A percentile compares a stretch with the other conserved stretches of the same genome.
Evolutionary conservation across 2,888 invertebrate genomes (phyloP).

Genomic region (Eupithecia pulchellata): DNA sequence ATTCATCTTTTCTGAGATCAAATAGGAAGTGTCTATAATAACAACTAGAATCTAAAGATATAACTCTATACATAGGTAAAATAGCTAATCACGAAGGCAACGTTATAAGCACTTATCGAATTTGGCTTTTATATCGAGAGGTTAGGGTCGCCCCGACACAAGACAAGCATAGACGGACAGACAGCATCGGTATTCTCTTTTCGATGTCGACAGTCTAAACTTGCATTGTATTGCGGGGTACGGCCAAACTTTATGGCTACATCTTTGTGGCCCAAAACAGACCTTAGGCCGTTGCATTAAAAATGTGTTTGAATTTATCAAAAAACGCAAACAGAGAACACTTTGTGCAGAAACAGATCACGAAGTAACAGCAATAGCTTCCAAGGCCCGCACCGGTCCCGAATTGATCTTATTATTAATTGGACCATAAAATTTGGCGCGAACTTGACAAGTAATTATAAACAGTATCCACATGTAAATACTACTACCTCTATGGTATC

Average conservation of each 20-base stretch:
- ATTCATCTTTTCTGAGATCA: slow-evolving; percentile 1
- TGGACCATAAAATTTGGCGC: slow-evolving; percentile 6
- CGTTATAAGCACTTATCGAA: slow-evolving; percentile 12
- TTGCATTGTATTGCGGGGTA: neutral
- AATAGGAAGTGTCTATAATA: neutral
- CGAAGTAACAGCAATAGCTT: neutral
- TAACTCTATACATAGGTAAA: neutral
- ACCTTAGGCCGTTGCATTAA: neutral
- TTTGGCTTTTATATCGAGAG: slow-evolving; percentile 10
- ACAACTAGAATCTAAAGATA: neutral
- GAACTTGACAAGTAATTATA: neutral
- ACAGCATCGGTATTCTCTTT: neutral
- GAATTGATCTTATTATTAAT: neutral
- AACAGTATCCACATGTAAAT: neutral
- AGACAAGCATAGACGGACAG: neutral
- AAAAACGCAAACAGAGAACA: neutral
- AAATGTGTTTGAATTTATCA: neutral
- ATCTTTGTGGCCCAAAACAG: neutral
- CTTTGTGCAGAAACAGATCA: neutral
- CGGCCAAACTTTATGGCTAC: neutral
- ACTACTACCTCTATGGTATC: neutral
- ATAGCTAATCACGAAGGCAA: neutral
- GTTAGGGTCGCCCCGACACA: neutral
- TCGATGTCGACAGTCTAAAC: neutral
- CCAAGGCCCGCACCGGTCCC: neutral